Base-by-base conservation (phyloP, 2,888 invertebrate species). In the Hirtodrosophila trivittata region DNA sequence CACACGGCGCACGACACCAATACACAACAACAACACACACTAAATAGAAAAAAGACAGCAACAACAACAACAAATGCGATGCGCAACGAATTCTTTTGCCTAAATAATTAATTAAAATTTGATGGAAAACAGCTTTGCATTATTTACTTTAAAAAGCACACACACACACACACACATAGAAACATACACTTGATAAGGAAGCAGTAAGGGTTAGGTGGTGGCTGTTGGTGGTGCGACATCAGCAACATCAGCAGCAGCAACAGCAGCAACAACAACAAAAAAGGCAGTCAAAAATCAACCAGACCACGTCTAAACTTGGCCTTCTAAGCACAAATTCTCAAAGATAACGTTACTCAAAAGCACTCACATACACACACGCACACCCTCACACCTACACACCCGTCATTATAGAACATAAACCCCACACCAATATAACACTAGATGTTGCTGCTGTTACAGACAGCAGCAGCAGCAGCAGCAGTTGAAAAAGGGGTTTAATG, bases 41-140 rank as follows among this genome's bases (percentile, higher is more conserved):
- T n/a, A 38, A 30, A 54, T 54, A 54, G 52, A 45, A 54, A 66
- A 50, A 55, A 46, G 33, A 12, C 60, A 41, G 8, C 52, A 59
- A 1, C 37, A 43, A 45, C 39, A 56, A 37, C 50, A 62, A 56
- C 47, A n/a, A n/a, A n/a, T 28, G 13, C 10, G 32, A 59, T 37
- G 50, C 39, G 50, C 37, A 56, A 42, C 75, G 76, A 81, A 87
- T 81, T 86, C 82, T 81, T 86, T 83, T 77, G 80, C 77, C 77
- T 89, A 87, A 89, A 89, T 89, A 89, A 89, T 89, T 89, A 89
- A 89, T 89, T 89, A 89, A 89, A 89, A 89, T 89, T 88, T 89
- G 89, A 89, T 89, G 89, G 89, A 89, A 89, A 89, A 88, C 82
- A 83, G 86, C 88, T 87, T 87, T 89, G 87, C 88, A 87, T 89